These are phyloP conservation scores for Melinaea marsaeus DNA, from an alignment of 2,888 invertebrate species.

Conservation along the genomic window DNA sequence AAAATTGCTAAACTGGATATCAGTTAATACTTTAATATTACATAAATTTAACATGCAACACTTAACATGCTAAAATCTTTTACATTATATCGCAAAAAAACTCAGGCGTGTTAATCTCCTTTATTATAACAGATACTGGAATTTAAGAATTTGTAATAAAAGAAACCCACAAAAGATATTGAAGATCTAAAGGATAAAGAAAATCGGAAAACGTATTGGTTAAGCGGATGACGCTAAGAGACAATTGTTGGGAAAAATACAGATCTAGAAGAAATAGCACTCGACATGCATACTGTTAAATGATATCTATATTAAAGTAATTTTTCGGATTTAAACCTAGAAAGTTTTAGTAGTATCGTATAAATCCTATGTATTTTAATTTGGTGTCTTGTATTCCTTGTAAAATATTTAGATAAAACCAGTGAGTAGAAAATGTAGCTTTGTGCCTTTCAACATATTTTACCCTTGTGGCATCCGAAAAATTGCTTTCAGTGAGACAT, in stretches of 20 bases:
- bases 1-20: too few species aligned
- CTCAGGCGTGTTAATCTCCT: too few species aligned
- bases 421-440: too few species aligned
- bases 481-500: constrained; percentile 15
- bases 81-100: too few species aligned
- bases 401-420: too few species aligned
- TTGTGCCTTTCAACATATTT: background rate
- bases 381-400: too few species aligned
- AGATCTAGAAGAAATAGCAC: background rate
- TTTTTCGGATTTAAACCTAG: constrained; percentile 1
- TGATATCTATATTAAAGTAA: background rate
- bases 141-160: background rate
- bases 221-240: background rate
- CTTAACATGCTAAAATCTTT: too few species aligned
- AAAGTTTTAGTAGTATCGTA: too few species aligned
- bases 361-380: too few species aligned
- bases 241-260: too few species aligned
- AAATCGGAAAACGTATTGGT: background rate
- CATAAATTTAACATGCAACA: too few species aligned
- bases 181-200: background rate
- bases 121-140: background rate
- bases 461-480: constrained; percentile 14
- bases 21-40: too few species aligned
- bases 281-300: background rate
- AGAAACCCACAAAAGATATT: background rate